phyloP scores from a whole-genome alignment of 2,113 vertebrate species.

The Lepus timidus region DNA sequence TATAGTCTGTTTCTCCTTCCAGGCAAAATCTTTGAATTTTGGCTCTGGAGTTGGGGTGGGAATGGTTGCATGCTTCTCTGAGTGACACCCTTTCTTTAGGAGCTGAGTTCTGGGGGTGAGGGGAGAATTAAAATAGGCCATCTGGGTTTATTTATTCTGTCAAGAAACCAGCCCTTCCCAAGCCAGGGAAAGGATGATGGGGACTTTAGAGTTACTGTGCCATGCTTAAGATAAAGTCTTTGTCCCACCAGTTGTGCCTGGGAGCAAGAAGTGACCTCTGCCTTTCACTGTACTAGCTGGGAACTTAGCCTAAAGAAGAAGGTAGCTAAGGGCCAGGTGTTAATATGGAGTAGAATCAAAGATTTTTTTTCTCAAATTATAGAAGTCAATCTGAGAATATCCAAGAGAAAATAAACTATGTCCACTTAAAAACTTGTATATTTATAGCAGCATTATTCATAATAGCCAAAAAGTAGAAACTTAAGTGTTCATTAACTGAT shows the following conservation, averaged over 20 bases:
- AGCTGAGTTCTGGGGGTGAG: background rate
- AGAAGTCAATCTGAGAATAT: background rate
- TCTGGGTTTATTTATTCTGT: background rate
- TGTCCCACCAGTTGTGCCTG: background rate
- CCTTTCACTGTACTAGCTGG: background rate
- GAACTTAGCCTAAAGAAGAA: slow-evolving; percentile 18
- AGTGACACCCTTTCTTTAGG: background rate
- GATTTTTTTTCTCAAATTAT: slow-evolving; percentile 25
- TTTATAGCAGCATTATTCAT: background rate
- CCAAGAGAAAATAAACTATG: background rate
- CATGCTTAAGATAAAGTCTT: background rate
- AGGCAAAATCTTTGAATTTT: background rate
- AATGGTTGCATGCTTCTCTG: background rate
- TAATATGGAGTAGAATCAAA: background rate
- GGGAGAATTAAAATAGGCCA: background rate
- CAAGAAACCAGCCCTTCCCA: background rate
- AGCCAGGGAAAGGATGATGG: background rate
- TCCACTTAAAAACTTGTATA: background rate
- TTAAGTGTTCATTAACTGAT: background rate
- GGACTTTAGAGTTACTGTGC: background rate
- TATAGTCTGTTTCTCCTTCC: background rate
- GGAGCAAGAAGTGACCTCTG: background rate
- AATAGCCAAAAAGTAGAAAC: background rate
- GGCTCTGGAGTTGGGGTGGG: background rate
- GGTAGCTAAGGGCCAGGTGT: background rate